These are phyloP conservation scores for human DNA, from an alignment of 2,113 vertebrate species.

Conservation along the genomic window DNA sequence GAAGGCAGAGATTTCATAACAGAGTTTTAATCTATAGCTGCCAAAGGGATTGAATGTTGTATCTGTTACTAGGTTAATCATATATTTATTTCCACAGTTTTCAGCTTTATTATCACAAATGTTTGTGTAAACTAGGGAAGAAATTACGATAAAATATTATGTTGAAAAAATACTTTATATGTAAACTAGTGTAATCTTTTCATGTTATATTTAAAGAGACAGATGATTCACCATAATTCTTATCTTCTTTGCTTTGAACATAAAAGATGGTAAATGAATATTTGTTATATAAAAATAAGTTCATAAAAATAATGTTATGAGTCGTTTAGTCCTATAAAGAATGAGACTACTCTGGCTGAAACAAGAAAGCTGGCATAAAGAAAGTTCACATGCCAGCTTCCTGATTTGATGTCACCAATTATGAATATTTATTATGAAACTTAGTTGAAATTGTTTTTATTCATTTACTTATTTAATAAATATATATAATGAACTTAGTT, in stretches of 20 bases:
- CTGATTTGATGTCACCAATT: background rate
- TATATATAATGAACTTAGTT: background rate
- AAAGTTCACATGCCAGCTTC: background rate
- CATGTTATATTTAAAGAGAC: background rate
- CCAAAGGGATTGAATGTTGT: background rate
- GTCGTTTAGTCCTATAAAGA: background rate
- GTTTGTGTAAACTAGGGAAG: background rate
- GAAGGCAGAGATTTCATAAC: background rate
- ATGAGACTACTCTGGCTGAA: background rate
- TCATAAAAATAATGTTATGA: background rate
- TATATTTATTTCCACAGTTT: background rate
- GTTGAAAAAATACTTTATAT: background rate
- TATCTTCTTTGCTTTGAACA: background rate
- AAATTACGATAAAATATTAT: background rate
- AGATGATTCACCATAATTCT: background rate
- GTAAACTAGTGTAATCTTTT: background rate
- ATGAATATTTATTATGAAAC: background rate
- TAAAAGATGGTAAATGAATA: background rate
- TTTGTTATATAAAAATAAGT: conserved; percentile 17
- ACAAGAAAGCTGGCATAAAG: background rate
- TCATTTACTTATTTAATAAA: background rate
- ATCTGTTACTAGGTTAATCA: background rate
- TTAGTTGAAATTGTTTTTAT: background rate
- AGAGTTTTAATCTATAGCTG: background rate
- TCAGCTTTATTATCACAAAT: background rate